These are phyloP conservation scores for Helicolenus hilgendorfi DNA, from an alignment of 2,797 vertebrate species.

Conservation along the genomic window DNA sequence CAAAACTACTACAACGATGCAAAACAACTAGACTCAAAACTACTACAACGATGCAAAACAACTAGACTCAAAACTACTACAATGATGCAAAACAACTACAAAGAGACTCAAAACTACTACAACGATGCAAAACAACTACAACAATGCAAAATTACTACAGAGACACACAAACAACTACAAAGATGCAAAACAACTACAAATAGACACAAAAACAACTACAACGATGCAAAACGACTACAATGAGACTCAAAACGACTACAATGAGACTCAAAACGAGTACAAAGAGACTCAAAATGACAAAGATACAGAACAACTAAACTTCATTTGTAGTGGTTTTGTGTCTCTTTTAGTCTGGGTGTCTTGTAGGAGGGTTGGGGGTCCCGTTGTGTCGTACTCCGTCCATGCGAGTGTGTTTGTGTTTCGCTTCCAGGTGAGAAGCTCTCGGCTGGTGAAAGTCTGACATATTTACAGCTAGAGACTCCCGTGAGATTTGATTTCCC, in stretches of 20 bases:
- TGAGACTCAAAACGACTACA: too few relatives aligned
- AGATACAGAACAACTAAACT: too few relatives aligned
- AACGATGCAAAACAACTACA: too few relatives aligned
- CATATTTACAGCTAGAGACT: constrained; percentile 5
- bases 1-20: too few relatives aligned
- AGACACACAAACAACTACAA: neutral
- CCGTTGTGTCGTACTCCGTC: neutral
- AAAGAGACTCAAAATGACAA: neutral
- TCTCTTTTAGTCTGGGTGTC: neutral
- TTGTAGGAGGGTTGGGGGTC: neutral
- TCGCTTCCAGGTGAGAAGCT: constrained; percentile 13
- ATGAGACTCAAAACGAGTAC: neutral
- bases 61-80: too few relatives aligned
- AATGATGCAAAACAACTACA: too few relatives aligned
- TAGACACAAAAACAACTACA: neutral
- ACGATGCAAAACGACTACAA: neutral
- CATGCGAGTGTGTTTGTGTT: neutral
- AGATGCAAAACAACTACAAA: neutral
- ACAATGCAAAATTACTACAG: neutral
- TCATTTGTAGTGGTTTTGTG: too few relatives aligned
- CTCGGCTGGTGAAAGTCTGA: neutral
- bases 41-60: neutral
- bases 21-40: too few relatives aligned
- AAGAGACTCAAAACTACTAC: neutral
- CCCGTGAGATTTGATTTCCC: constrained; percentile 19